Evolutionary conservation across 2,113 vertebrate species (phyloP).

Genomic region (Haemorhous mexicanus): DNA sequence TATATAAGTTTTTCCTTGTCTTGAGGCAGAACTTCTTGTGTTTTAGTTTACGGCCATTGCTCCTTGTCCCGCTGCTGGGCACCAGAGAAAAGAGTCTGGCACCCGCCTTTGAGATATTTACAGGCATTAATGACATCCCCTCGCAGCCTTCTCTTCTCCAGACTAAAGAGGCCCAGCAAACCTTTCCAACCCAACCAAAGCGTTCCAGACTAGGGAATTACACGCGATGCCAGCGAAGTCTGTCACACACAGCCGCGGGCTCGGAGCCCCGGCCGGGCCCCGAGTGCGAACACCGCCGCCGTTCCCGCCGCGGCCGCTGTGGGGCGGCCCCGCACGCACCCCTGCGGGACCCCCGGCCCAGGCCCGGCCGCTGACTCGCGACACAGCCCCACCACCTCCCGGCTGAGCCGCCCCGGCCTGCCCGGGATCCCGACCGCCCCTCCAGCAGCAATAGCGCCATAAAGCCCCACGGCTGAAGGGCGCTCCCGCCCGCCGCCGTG

Average conservation of each 20-base stretch:
- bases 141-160: not conserved
- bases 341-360: rapidly evolving
- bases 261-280: not conserved
- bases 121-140: not conserved
- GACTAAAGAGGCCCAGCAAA: not conserved
- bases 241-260: not conserved
- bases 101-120: not conserved
- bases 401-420: not conserved
- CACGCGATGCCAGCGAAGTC: rapidly evolving
- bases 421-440: no score
- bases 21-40: not conserved
- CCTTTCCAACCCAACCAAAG: no score
- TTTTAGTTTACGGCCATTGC: not conserved
- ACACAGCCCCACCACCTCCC: no score
- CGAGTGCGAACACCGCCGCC: not conserved
- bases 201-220: no score
- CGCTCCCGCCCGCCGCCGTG: not conserved
- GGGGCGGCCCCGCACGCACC: not conserved
- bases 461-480: not conserved
- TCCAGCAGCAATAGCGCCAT: not conserved
- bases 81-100: no score
- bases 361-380: not conserved
- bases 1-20: not conserved
- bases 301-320: not conserved
- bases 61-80: no score